phyloP scores from a whole-genome alignment of 2,113 vertebrate genomes.

The Myodes glareolus region DNA sequence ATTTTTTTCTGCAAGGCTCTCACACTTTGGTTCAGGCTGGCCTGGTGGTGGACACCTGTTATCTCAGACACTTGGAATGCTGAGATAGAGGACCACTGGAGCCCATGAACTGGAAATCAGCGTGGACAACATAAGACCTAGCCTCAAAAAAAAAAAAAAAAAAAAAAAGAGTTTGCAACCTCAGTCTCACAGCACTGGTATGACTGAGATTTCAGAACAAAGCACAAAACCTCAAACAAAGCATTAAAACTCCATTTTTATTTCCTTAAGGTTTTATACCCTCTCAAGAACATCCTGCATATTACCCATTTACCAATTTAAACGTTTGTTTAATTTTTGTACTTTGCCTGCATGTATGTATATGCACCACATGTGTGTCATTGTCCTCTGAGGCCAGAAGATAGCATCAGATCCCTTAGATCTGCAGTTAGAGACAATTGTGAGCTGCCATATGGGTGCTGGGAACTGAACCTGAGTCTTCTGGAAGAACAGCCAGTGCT shows the following conservation, averaged over 20 bases:
- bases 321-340: not conserved
- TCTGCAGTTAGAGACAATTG: not conserved
- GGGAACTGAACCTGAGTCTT: not conserved
- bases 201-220: not conserved
- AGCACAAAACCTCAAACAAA: not conserved
- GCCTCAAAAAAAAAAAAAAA: not conserved
- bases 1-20: constrained; percentile 19
- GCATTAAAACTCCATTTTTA: not conserved
- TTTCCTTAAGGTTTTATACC: not conserved
- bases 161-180: not conserved
- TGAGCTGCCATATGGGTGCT: not conserved
- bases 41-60: not conserved
- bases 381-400: not conserved
- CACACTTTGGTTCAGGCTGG: not conserved
- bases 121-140: not conserved
- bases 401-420: not conserved
- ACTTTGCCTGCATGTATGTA: not conserved
- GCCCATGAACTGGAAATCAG: not conserved
- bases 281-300: constrained; percentile 7
- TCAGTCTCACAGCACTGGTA: not conserved
- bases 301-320: constrained; percentile 20
- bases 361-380: not conserved
- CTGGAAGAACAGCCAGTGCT: not conserved
- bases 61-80: not conserved
- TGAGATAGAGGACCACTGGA: not conserved